Conservation (phyloP, 2,113 vertebrate species). For the Channa argus region DNA sequence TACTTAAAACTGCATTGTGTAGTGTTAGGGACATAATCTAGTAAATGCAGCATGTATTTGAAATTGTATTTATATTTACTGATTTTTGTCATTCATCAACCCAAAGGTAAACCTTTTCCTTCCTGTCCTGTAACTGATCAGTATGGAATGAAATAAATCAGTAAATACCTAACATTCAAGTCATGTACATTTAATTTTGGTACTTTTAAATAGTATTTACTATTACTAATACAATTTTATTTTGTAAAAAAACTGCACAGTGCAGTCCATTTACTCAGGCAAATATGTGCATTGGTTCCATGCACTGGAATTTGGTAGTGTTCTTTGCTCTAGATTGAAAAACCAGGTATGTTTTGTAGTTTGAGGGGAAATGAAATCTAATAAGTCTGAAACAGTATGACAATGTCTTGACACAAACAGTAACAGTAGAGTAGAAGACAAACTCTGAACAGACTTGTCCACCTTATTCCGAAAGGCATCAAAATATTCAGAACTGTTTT, state of each 20-base stretch:
- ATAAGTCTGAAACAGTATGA: slow-evolving; percentile 5
- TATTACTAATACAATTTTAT: too few species aligned
- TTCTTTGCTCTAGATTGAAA: slow-evolving; percentile 8
- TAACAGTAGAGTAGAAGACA: slow-evolving; percentile 29
- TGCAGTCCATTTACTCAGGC: slow-evolving; percentile 40
- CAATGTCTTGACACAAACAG: slow-evolving; percentile 27
- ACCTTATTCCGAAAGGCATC: slow-evolving; percentile 44
- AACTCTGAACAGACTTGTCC: slow-evolving; percentile 3
- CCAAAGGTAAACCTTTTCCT: background rate
- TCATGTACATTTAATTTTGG: slow-evolving; percentile 1
- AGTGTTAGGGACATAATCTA: slow-evolving; percentile 2
- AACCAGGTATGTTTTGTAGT: slow-evolving; percentile 20
- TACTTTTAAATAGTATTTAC: background rate
- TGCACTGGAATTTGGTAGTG: slow-evolving; percentile 35
- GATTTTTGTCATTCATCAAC: background rate
- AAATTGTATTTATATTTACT: background rate
- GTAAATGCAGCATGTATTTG: background rate
- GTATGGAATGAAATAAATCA: background rate
- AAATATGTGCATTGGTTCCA: slow-evolving; percentile 31
- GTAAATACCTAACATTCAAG: slow-evolving; percentile 21
- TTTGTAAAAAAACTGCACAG: slow-evolving; percentile 31
- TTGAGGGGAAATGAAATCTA: slow-evolving; percentile 3
- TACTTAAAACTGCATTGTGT: slow-evolving; percentile 49
- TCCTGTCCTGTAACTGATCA: background rate
- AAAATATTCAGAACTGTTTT: slow-evolving; percentile 29